These are phyloP conservation scores for Cephus nigrinus DNA, from an alignment of 2,888 invertebrate genomes.

Conservation along the genomic window DNA sequence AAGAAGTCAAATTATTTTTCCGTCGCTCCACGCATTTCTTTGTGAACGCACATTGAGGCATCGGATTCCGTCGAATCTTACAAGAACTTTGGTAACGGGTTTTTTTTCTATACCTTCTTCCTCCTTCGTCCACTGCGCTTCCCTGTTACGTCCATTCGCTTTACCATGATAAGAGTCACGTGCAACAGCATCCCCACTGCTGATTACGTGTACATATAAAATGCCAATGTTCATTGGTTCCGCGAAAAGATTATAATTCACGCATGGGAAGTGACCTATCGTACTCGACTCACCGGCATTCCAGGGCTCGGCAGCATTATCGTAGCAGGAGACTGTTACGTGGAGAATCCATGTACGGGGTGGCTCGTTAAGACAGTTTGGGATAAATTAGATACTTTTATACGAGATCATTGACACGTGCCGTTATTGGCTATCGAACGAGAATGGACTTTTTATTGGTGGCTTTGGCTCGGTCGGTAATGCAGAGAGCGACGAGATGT, in stretches of 20 bases:
- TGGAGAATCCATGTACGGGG: background rate
- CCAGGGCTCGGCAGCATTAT: background rate
- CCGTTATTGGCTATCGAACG: background rate
- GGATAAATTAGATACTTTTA: background rate
- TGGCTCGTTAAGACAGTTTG: background rate
- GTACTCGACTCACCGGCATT: background rate
- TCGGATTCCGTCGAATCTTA: background rate
- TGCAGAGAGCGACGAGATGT: background rate
- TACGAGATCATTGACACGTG: background rate
- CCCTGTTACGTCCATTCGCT: background rate
- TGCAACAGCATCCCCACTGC: background rate
- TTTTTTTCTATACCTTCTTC: background rate
- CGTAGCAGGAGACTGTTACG: background rate
- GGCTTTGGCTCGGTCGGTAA: background rate
- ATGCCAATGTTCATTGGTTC: background rate
- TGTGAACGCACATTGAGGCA: too few relatives aligned
- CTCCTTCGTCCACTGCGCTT: background rate
- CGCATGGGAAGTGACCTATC: slow-evolving; percentile 1
- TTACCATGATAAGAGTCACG: background rate
- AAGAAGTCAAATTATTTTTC: background rate
- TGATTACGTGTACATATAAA: background rate
- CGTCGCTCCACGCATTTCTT: too few relatives aligned
- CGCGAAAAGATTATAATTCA: background rate
- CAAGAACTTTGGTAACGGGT: background rate
- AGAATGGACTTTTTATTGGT: background rate